A percentile compares a stretch with the other conserved stretches of the same genome.
These are phyloP conservation scores for Argya squamiceps DNA, from an alignment of 2,797 vertebrate species.

Conservation along the genomic window DNA sequence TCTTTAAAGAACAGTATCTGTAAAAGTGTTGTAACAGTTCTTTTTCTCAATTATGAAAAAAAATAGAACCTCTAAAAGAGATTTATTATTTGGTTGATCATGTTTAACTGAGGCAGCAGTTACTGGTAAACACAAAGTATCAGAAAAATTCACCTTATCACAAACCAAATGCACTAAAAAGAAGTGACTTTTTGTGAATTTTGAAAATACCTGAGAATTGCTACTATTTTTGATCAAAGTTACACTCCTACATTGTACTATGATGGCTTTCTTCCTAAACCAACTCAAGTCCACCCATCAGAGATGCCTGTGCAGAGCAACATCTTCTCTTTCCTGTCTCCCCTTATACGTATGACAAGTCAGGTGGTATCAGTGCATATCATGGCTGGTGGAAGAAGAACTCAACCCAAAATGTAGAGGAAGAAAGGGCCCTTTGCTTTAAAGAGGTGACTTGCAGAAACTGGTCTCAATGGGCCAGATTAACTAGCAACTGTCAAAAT, in stretches of 20 bases:
- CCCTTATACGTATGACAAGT: neutral
- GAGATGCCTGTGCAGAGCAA: neutral
- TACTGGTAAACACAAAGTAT: constrained; percentile 36
- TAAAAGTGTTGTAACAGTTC: constrained; percentile 48
- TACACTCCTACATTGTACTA: neutral
- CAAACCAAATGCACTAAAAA: constrained; percentile 29
- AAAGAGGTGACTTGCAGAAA: constrained; percentile 4
- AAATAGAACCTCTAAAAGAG: constrained; percentile 15
- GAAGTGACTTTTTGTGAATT: neutral
- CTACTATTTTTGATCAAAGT: neutral
- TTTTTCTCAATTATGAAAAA: constrained; percentile 50
- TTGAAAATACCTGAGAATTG: neutral
- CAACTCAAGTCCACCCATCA: neutral
- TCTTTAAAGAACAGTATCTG: constrained; percentile 52
- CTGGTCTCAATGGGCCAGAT: neutral
- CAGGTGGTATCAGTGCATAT: neutral
- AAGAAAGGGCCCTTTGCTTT: neutral
- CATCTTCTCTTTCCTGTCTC: neutral
- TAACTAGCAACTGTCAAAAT: constrained; percentile 33
- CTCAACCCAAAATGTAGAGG: neutral
- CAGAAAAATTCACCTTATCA: constrained; percentile 41
- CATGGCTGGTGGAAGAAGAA: neutral
- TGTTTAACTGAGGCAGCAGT: constrained; percentile 23
- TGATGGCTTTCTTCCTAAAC: neutral
- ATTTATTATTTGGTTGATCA: constrained; percentile 55